phyloP scores from a whole-genome alignment of 2,888 invertebrate species.

The Antheraea yamamai region DNA sequence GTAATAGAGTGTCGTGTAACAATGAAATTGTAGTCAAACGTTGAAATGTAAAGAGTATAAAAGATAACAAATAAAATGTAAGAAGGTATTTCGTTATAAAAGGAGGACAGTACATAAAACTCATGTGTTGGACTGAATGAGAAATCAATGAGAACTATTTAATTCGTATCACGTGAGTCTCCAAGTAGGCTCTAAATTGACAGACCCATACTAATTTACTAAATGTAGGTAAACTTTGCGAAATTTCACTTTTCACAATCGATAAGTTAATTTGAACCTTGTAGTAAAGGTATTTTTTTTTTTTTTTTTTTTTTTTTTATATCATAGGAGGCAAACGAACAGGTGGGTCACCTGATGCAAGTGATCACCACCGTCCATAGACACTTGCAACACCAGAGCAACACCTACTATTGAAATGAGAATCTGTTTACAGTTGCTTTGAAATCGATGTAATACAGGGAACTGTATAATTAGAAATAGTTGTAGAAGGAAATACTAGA shows the following conservation, averaged over 20 bases:
- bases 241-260: slow-evolving; percentile 4
- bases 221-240: neutral
- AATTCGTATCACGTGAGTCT: neutral
- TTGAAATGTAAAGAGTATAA: too few species aligned
- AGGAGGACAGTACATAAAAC: neutral
- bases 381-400: too few species aligned
- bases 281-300: neutral
- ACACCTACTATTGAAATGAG: neutral
- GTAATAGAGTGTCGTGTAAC: too few species aligned
- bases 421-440: neutral
- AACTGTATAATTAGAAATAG: neutral
- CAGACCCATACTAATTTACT: neutral
- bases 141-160: neutral
- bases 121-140: neutral
- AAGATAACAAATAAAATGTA: too few species aligned
- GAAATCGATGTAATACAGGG: neutral
- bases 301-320: too few species aligned
- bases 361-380: too few species aligned
- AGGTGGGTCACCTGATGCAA: too few species aligned
- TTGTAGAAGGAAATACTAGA: neutral
- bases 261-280: neutral
- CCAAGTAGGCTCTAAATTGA: neutral
- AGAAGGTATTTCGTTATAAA: neutral
- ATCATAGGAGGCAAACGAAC: too few species aligned
- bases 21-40: too few species aligned